Conservation (phyloP, 2,888 invertebrate genomes). For the Auanema sp. region DNA sequence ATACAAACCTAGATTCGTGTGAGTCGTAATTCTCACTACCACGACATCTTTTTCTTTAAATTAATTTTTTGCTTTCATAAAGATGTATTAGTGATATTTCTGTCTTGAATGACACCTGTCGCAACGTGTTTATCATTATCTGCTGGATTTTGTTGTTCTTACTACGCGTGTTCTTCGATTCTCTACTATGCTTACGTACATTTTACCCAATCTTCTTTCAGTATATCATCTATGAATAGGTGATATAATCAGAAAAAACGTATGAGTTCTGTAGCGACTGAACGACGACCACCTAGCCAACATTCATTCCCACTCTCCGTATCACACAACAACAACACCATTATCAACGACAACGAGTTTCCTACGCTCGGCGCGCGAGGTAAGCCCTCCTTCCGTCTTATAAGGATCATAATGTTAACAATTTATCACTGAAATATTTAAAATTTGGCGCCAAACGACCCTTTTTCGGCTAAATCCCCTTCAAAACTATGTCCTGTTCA, state of each 20-base stretch:
- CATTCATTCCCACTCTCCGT: slow-evolving; percentile 14
- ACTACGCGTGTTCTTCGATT: slow-evolving; percentile 4
- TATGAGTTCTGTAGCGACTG: slow-evolving; percentile 40
- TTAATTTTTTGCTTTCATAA: too few relatives aligned
- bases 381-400: slow-evolving; percentile 13
- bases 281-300: slow-evolving; percentile 31
- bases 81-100: too few relatives aligned
- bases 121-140: too few relatives aligned
- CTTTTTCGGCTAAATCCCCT: background rate
- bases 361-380: slow-evolving; percentile 57
- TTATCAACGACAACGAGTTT: slow-evolving; percentile 59
- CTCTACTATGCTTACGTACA: background rate
- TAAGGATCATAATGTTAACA: background rate
- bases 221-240: too few relatives aligned
- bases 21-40: too few relatives aligned
- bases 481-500: slow-evolving; percentile 1
- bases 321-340: slow-evolving; percentile 29
- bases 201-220: slow-evolving; percentile 1
- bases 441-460: background rate
- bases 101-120: too few relatives aligned
- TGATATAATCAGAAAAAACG: slow-evolving; percentile 1
- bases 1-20: too few relatives aligned
- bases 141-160: too few relatives aligned
- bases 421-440: background rate
- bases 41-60: too few relatives aligned